phyloP scores from a whole-genome alignment of 2,113 vertebrate species.

The Oceanites oceanicus region DNA sequence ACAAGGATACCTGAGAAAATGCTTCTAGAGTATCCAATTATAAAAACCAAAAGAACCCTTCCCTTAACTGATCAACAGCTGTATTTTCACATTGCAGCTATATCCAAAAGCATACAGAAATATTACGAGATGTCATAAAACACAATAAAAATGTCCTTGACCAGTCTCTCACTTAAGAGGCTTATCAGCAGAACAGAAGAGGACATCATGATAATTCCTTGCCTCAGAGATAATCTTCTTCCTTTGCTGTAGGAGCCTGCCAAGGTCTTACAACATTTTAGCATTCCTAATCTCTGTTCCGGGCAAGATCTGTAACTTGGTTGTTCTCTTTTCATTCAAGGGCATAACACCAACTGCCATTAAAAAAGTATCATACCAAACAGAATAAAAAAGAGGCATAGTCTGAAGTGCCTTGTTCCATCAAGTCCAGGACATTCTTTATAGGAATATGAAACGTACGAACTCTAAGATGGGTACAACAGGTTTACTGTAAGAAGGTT shows the following conservation, averaged over 20 bases:
- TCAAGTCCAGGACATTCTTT: not conserved
- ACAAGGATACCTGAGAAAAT: constrained; percentile 38
- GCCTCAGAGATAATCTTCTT: not conserved
- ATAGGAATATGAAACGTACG: not conserved
- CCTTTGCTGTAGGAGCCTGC: not conserved
- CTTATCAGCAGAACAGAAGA: constrained; percentile 13
- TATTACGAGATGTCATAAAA: not conserved
- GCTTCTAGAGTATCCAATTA: not conserved
- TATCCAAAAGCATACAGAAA: not conserved
- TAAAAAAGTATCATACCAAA: not conserved
- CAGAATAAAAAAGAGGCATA: not conserved
- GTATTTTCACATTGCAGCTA: not conserved
- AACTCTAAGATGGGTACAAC: not conserved
- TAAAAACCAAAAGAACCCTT: not conserved
- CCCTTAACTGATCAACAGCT: not conserved
- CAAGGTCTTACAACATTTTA: constrained; percentile 5
- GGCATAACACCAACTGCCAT: not conserved
- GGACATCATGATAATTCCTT: not conserved
- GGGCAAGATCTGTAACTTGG: not conserved
- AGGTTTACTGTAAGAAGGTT: not conserved
- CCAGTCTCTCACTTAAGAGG: not conserved
- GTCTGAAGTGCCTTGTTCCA: not conserved
- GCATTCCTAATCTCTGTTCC: not conserved
- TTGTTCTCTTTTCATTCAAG: not conserved
- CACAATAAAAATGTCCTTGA: not conserved